These are phyloP conservation scores for Chrysolina oricalcia DNA, from an alignment of 2,888 invertebrate genomes.

Conservation along the genomic window DNA sequence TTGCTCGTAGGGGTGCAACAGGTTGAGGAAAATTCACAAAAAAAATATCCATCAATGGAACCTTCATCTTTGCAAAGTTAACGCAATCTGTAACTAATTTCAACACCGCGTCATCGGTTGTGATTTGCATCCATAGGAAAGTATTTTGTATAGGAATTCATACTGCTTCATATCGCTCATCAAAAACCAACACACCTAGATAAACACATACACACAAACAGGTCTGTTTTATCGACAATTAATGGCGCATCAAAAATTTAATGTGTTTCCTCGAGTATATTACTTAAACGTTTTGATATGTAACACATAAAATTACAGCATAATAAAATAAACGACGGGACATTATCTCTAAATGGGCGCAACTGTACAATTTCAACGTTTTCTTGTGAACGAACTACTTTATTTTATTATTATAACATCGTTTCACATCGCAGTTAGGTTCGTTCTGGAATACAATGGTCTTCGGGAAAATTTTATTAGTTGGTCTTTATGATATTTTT, in stretches of 20 bases:
- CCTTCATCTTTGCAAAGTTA: too few species aligned
- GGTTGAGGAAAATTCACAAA: too few species aligned
- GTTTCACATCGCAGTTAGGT: slow-evolving; percentile 60
- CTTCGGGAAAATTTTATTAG: slow-evolving; percentile 54
- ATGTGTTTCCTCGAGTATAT: slow-evolving; percentile 51
- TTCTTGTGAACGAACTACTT: slow-evolving; percentile 60
- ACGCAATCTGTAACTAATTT: not conserved
- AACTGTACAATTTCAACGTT: slow-evolving; percentile 62
- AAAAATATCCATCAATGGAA: too few species aligned
- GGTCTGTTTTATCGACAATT: slow-evolving; percentile 44
- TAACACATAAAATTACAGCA: slow-evolving; percentile 57
- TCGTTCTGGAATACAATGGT: slow-evolving; percentile 45
- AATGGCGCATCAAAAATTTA: slow-evolving; percentile 44
- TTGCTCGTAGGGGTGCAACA: too few species aligned
- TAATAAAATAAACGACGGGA: slow-evolving; percentile 62
- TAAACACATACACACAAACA: not conserved
- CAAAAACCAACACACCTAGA: not conserved
- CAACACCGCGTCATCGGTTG: not conserved
- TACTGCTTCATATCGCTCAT: slow-evolving; percentile 9
- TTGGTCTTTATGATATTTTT: slow-evolving; percentile 48
- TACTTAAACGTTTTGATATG: slow-evolving; percentile 60
- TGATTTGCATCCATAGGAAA: not conserved
- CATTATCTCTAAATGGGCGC: slow-evolving; percentile 63
- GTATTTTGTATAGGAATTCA: not conserved
- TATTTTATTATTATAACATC: slow-evolving; percentile 64